A percentile compares a stretch with the other conserved stretches of the same genome.
phyloP scores from a whole-genome alignment of 2,113 vertebrate species.

The Equus quagga region DNA sequence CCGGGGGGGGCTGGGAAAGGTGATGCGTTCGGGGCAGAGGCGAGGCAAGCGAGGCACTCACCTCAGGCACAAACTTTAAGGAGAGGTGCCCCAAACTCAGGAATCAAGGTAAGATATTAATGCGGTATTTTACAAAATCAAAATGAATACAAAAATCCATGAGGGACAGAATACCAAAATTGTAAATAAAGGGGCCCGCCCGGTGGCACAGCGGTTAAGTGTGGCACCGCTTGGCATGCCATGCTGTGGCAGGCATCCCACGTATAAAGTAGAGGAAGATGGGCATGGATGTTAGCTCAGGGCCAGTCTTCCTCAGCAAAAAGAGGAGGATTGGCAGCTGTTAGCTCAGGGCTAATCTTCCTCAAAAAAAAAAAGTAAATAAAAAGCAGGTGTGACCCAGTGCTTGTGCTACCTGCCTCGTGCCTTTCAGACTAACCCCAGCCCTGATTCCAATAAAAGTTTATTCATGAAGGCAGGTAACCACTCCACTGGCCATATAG shows the following conservation, averaged over 20 bases:
- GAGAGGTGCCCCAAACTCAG: not conserved
- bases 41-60: not conserved
- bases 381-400: not conserved
- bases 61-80: not conserved
- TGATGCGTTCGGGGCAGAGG: not conserved
- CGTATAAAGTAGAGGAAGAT: too few species aligned
- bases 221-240: too few species aligned
- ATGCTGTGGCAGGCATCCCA: too few species aligned
- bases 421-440: not conserved
- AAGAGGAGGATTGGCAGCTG: too few species aligned
- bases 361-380: not conserved
- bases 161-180: not conserved
- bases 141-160: not conserved
- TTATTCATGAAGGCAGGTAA: not conserved
- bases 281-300: too few species aligned
- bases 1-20: not conserved
- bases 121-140: not conserved
- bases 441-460: not conserved
- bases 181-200: not conserved
- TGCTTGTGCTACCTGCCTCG: rapidly evolving
- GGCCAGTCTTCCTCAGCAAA: too few species aligned
- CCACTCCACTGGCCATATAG: not conserved
- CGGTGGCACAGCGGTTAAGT: too few species aligned
- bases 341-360: too few species aligned
- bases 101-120: not conserved